phyloP scores from a whole-genome alignment of 1,140 invertebrate genomes.

The Halictus rubicundus region DNA sequence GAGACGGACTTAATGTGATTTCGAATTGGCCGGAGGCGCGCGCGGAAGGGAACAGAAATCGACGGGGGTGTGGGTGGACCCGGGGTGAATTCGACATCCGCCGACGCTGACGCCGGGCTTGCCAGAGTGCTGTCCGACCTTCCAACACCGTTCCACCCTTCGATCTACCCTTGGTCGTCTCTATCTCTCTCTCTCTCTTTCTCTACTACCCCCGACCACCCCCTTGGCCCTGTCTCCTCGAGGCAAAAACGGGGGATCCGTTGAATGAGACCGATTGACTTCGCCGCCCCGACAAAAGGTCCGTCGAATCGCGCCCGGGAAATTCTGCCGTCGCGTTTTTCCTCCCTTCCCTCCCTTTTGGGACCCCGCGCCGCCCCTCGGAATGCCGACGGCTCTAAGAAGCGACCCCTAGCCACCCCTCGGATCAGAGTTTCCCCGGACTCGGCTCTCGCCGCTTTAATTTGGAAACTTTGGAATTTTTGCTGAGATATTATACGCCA shows the following conservation, averaged over 20 bases:
- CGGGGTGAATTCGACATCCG: constrained; percentile 55
- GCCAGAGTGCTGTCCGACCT: constrained; percentile 29
- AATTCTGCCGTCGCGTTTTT: constrained; percentile 59
- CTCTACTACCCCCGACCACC: not conserved
- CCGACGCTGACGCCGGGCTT: constrained; percentile 45
- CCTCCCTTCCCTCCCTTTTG: constrained; percentile 15
- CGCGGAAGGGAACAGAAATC: constrained; percentile 48
- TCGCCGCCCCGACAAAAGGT: constrained; percentile 63
- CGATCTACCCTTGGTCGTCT: not conserved
- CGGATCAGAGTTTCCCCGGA: not conserved
- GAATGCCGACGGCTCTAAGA: not conserved
- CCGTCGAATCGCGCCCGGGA: constrained; percentile 59
- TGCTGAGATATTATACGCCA: too few species aligned
- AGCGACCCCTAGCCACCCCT: too few species aligned
- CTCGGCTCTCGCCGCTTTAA: not conserved
- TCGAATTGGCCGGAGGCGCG: constrained; percentile 67
- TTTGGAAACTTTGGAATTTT: not conserved
- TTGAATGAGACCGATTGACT: constrained; percentile 69
- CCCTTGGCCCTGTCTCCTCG: constrained; percentile 22
- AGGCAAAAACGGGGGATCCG: constrained; percentile 60
- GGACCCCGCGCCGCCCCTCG: not conserved
- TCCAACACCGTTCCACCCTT: constrained; percentile 25
- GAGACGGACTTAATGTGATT: constrained; percentile 77
- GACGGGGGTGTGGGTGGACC: constrained; percentile 21
- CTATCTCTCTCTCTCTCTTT: too few species aligned